Conservation (phyloP, 2,888 invertebrate genomes). For the Thereva nobilitata region DNA sequence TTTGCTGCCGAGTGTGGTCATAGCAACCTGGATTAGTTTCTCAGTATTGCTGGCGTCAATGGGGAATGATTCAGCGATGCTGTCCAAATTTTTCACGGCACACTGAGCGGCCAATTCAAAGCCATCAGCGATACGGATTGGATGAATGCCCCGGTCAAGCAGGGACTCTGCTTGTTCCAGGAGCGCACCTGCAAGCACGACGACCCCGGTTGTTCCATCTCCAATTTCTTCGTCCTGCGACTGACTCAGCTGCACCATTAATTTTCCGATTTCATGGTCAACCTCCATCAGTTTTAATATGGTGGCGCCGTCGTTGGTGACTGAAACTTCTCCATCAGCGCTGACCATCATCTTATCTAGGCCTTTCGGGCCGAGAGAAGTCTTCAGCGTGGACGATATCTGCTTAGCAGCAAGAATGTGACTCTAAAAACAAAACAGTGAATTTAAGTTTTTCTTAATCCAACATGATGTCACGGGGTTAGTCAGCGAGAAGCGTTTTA, state of each 20-base stretch:
- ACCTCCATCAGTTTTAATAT: conserved; percentile 99
- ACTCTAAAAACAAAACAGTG: conserved; percentile 68
- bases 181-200: conserved; percentile 80
- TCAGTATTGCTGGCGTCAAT: conserved; percentile 82
- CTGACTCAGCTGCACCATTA: conserved; percentile 97
- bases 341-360: conserved; percentile 98
- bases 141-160: conserved; percentile 96
- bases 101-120: conserved; percentile 94
- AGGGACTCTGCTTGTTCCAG: conserved; percentile 92
- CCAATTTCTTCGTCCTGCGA: conserved; percentile 99
- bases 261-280: conserved; percentile 96
- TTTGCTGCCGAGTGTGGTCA: conserved; percentile 98
- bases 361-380: conserved; percentile 96
- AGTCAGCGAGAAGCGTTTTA: no score
- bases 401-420: conserved; percentile 97
- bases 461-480: background rate
- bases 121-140: conserved; percentile 97
- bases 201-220: conserved; percentile 99
- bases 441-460: background rate
- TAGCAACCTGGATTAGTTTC: conserved; percentile 90
- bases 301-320: conserved; percentile 99
- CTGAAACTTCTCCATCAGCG: conserved; percentile 94
- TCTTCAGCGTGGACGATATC: conserved; percentile 85
- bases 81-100: conserved; percentile 83
- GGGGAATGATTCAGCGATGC: conserved; percentile 87